A percentile compares a stretch with the other conserved stretches of the same genome.
These are phyloP conservation scores for Rhabdomys dilectus DNA, from an alignment of 2,113 vertebrate species.

Conservation along the genomic window DNA sequence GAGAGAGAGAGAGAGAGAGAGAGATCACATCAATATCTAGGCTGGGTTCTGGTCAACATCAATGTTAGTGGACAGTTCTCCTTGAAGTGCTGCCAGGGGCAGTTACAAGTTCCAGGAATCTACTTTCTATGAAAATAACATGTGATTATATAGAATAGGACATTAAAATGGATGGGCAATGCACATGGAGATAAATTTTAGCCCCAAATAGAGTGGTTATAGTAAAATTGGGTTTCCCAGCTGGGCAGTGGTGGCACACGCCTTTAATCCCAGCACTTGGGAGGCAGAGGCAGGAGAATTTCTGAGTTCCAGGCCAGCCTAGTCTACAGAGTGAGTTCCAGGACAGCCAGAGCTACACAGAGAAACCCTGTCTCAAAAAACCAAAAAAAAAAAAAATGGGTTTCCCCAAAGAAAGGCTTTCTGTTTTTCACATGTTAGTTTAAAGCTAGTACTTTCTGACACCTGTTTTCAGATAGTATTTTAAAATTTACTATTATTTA, in stretches of 20 bases:
- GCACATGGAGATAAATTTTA: neutral
- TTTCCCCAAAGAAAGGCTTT: slow-evolving; percentile 7
- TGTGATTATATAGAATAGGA: neutral
- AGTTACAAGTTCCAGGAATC: neutral
- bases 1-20: too few relatives aligned
- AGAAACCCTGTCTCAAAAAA: too few relatives aligned
- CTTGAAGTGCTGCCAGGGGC: neutral
- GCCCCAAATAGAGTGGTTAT: neutral
- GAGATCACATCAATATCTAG: neutral
- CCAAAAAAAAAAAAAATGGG: neutral
- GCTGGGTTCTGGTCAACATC: neutral
- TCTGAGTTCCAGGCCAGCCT: too few relatives aligned
- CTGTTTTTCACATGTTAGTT: neutral
- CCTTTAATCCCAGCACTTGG: too few relatives aligned
- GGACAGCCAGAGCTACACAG: too few relatives aligned
- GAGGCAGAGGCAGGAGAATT: too few relatives aligned
- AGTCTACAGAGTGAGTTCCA: too few relatives aligned
- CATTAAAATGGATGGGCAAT: neutral
- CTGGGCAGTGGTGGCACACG: too few relatives aligned
- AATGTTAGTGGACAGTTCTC: neutral
- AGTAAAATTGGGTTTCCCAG: neutral
- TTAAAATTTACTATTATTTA: slow-evolving; percentile 1
- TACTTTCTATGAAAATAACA: neutral
- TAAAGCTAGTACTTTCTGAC: neutral
- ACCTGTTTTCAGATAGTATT: slow-evolving; percentile 17